phyloP scores from a whole-genome alignment of 2,113 vertebrate species.

The Carettochelys insculpta region DNA sequence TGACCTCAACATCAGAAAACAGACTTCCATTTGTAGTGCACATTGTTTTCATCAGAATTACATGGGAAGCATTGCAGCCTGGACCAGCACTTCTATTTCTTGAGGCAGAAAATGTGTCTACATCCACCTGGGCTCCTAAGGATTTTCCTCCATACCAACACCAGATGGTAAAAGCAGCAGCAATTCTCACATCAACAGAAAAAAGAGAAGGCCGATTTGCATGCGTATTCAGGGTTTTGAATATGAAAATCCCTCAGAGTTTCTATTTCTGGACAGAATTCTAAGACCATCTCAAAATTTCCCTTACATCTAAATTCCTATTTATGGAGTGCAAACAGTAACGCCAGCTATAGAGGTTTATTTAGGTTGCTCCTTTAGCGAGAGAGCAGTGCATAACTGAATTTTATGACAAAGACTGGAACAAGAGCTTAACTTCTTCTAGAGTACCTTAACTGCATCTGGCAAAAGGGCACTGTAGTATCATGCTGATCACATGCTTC shows the following conservation, averaged over 20 bases:
- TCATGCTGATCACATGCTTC: background rate
- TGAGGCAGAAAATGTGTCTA: fast-evolving
- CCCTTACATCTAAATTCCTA: background rate
- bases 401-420: background rate
- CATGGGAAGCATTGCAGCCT: conserved; percentile 5
- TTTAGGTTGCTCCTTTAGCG: background rate
- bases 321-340: background rate
- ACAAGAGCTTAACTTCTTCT: background rate
- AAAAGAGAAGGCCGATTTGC: background rate
- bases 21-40: background rate
- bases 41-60: background rate
- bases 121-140: conserved; percentile 7
- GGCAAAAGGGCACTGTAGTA: background rate
- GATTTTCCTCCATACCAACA: background rate
- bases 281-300: background rate
- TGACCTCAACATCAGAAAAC: background rate
- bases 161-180: conserved; percentile 32
- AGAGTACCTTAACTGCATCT: background rate
- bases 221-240: background rate
- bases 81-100: background rate
- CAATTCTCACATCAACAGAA: background rate
- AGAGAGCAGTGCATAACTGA: background rate
- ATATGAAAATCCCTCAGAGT: background rate
- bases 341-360: background rate
- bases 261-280: background rate